Base-by-base conservation (phyloP, 2,888 invertebrate species). In the Lumbricus terrestris region DNA sequence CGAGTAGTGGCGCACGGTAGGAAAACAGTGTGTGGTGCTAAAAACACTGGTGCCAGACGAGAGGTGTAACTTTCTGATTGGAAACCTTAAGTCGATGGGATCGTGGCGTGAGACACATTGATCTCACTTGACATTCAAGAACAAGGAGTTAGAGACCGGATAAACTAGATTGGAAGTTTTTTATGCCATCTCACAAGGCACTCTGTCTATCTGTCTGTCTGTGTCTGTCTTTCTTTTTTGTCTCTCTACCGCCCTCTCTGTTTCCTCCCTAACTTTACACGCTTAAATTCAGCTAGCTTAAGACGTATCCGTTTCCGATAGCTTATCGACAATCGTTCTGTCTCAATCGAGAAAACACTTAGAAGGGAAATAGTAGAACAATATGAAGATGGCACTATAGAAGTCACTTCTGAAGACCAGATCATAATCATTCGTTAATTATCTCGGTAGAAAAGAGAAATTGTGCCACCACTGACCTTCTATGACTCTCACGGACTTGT, bases 401-500 rank as follows among this genome's bases (percentile, higher is more conserved):
- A 20, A 16, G 20, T 47, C 15, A 23, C 23, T 47, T 47, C n/a
- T n/a, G n/a, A n/a, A 47, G 47, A 23, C 23, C 18, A 23, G 47
- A 23, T 1, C 47, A 47, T 20, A 2, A 20, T 20, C 20, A 20
- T 40, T 47, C 20, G 6, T 47, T 23, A 6, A 20, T 47, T 23
- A 6, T 16, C 20, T 47, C 20, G 23, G 47, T 47, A 23, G 20
- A 47, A 47, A 47, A 20, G 23, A 6, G 47, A 47, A 23, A 69
- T 47, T 20, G n/a, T n/a, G 23, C 20, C 23, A 8, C n/a, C 3
- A 69, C 93, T 92, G 92, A 94, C 94, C 93, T 93, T 91, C 92
- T 92, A 90, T 94, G 94, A 69, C 93, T 93, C 89, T 94, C 94
- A 90, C 92, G 93, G 35, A 93, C 91, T 91, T 93, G 93, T 89